Percentiles rank a stretch among this genome's conserved stretches.
Conservation (phyloP, 2,888 invertebrate species). For the Galeruca laticollis region DNA sequence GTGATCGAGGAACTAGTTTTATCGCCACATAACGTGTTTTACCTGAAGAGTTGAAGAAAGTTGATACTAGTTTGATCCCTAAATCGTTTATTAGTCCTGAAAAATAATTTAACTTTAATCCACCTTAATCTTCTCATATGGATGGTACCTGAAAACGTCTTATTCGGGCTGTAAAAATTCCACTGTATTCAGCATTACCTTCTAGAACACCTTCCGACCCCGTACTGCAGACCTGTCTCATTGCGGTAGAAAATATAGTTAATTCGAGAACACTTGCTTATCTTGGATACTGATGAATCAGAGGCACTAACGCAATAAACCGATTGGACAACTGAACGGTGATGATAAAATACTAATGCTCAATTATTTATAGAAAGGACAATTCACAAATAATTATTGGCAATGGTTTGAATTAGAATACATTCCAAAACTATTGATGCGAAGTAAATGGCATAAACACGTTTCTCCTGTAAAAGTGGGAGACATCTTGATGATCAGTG, state of each 20-base stretch:
- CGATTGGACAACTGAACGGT: slow-evolving; percentile 17
- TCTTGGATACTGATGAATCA: slow-evolving; percentile 26
- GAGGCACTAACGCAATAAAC: slow-evolving; percentile 32
- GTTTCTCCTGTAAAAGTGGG: too few species aligned
- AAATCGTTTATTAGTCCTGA: slow-evolving; percentile 26
- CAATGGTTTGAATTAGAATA: too few species aligned
- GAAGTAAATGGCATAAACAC: too few species aligned
- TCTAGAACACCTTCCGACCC: slow-evolving; percentile 24
- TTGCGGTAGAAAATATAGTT: slow-evolving; percentile 33
- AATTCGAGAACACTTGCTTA: slow-evolving; percentile 38
- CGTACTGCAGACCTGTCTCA: slow-evolving; percentile 18
- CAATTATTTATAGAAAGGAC: slow-evolving; percentile 26
- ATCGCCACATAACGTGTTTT: slow-evolving; percentile 17
- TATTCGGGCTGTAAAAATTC: slow-evolving; percentile 28
- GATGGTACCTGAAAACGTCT: slow-evolving; percentile 31
- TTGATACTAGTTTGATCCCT: slow-evolving; percentile 18
- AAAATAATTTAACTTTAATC: slow-evolving; percentile 30
- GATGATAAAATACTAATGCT: slow-evolving; percentile 23
- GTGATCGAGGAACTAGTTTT: slow-evolving; percentile 28
- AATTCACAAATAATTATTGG: slow-evolving; percentile 26
- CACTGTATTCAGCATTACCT: too few species aligned
- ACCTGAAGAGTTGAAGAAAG: slow-evolving; percentile 13
- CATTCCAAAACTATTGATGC: too few species aligned
- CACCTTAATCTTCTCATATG: slow-evolving; percentile 30
- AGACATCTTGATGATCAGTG: too few species aligned